phyloP scores from a whole-genome alignment of 2,797 vertebrate species.

The Poecilia gillii region DNA sequence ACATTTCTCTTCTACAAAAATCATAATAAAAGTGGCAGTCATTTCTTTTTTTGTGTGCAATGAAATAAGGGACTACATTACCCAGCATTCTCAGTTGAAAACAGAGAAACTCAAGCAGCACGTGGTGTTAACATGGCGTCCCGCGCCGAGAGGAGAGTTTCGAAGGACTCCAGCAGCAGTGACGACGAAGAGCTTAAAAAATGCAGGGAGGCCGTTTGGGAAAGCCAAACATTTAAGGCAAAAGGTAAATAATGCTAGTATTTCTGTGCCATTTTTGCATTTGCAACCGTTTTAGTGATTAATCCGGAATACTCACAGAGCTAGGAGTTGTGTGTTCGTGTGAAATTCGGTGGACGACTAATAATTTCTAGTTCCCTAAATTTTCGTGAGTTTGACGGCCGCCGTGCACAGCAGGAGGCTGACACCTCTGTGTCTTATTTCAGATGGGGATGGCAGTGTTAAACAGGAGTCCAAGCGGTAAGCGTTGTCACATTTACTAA shows the following conservation, averaged over 20 bases:
- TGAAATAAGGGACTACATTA: conserved; percentile 58
- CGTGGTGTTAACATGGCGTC: conserved; percentile 68
- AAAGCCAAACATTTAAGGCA: neutral
- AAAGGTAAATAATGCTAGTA: conserved; percentile 39
- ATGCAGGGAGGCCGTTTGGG: conserved; percentile 83
- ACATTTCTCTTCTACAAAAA: neutral
- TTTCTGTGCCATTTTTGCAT: neutral
- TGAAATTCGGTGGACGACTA: neutral
- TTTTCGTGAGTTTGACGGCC: neutral
- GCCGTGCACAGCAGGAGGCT: neutral
- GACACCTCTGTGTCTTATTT: conserved; percentile 7
- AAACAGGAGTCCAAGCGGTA: conserved; percentile 73
- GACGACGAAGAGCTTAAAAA: conserved; percentile 74
- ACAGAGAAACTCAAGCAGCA: conserved; percentile 22
- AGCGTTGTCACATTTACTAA: conserved; percentile 9
- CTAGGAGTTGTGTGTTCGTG: too few relatives aligned
- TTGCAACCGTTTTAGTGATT: neutral
- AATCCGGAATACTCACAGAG: neutral
- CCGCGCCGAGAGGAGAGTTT: neutral
- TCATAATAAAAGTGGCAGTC: neutral
- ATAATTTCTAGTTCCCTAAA: neutral
- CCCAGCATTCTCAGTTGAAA: conserved; percentile 69
- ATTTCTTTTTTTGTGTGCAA: too few relatives aligned
- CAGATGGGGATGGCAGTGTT: conserved; percentile 40
- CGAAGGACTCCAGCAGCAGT: conserved; percentile 66